Percentiles rank a stretch among this genome's conserved stretches.
Conservation (phyloP, 1,140 invertebrate species). For the Pectinophora gossypiella region DNA sequence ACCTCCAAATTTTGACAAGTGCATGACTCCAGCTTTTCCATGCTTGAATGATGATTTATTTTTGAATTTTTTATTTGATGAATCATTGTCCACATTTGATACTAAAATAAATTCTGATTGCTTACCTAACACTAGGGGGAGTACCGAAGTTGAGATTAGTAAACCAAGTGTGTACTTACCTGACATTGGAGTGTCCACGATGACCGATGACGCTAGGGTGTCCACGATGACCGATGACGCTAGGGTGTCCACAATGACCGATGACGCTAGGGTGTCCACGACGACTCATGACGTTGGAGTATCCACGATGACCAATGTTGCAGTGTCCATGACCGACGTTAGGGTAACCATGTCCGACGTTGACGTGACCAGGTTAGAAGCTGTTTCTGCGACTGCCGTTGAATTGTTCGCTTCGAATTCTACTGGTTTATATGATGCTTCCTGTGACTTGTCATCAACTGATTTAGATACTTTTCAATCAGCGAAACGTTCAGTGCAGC, state of each 20-base stretch:
- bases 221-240: too few relatives aligned
- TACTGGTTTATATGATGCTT: not conserved
- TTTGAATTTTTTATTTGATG: not conserved
- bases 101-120: too few relatives aligned
- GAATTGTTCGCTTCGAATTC: not conserved
- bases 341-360: not conserved
- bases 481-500: not conserved
- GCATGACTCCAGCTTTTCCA: not conserved
- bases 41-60: not conserved
- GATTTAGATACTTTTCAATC: not conserved
- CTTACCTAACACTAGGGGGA: not conserved
- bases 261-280: too few relatives aligned
- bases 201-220: too few relatives aligned
- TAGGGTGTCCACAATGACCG: too few relatives aligned
- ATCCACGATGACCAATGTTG: not conserved
- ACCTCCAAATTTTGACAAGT: not conserved
- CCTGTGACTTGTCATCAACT: not conserved
- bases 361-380: not conserved
- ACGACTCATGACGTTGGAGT: not conserved
- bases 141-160: not conserved
- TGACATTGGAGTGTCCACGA: too few relatives aligned
- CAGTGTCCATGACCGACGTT: not conserved
- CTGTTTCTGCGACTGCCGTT: not conserved
- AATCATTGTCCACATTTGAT: conserved; percentile 1
- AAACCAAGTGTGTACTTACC: too few relatives aligned